Base-by-base conservation (phyloP, 2,113 vertebrate species). In the crab-eating macaque (Macaca fascicularis) region DNA sequence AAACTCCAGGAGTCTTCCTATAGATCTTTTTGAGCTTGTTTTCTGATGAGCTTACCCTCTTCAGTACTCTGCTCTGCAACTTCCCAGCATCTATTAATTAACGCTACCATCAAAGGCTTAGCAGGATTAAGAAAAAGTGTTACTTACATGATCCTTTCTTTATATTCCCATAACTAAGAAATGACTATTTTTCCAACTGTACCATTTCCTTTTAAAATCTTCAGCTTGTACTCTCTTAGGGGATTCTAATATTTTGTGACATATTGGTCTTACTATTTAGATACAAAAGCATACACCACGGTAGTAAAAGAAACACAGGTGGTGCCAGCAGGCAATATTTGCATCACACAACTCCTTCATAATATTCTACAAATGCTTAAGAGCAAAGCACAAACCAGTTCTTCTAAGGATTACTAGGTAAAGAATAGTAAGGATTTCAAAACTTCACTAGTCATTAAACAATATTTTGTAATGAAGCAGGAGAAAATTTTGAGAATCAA, bases 401-500 rank as follows among this genome's bases (percentile, higher is more conserved):
- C 93, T 55, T 86, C 52, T 57, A 72, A 91, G n/a, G 78, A 95
- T 85, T 79, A 91, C 43, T 78, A 9, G 20, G 61, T 55, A 35
- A 87, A 84, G 43, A 96, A 38, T 1, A 78, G 84, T 30, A 22
- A 89, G 20, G 0, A 57, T 93, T 93, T 97, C 72, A 43, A 87
- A 94, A 35, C 89, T 79, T 35, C 50, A 69, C 13, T 93, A 92
- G 43, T 30, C 76, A 97, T 85, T 38, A 93, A 88, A 80, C 32
- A 96, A 35, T 83, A 94, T 16, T 95, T 59, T 40, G 13, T 25
- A 94, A 70, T 74, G 27, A 92, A 38, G 25, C 64, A 97, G 5
- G 72, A 97, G 92, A 97, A 79, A 72, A 75, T 80, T 43, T 8
- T 50, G 64, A 52, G 52, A 38, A 64, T 52, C 43, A 74, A 97